Base-by-base conservation (phyloP, 2,888 invertebrate species). In the Monopis laevigella region DNA sequence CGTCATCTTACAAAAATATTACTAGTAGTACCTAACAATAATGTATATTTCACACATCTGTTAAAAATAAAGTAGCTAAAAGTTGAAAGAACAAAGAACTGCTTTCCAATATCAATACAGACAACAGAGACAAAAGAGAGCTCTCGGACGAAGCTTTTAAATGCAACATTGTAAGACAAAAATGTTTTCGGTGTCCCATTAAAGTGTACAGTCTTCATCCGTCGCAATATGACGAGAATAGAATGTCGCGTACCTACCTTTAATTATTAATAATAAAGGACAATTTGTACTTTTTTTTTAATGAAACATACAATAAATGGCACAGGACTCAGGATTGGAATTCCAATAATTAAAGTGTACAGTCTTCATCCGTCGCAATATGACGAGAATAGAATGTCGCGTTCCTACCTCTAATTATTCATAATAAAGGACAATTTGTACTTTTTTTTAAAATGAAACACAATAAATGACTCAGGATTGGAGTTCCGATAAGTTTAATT, bases 121-220 rank as follows among this genome's bases (percentile, higher is more conserved):
- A 11, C 29, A 7, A n/a, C 6, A 29, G 3, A 13, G 29, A 3
- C 11, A 3, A 14, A 29, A 29, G 12, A 29, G 14, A 29, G 14
- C 2, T 4, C 29, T 29, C 8, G 2, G 12, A 29, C 12, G 29
- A 13, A 3, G 12, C 12, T 29, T 29, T 11, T 29, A 29, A 29
- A 29, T 29, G 29, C 29, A 29, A 29, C 29, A 11, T 12, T 29
- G 29, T 29, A 29, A 29, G 29, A 29, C 7, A 29, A 29, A n/a
- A 11, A n/a, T 29, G 7, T 29, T 29, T n/a, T 6, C 5, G 3
- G 29, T 29, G 7, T n/a, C 10, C 29, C 29, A 7, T n/a, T 29
- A n/a, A 29, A 29, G 12, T 6, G 2, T 29, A 29, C 14, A 13
- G 29, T 29, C 14, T 12, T 29, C 12, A 7, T 11, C 14, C 29